phyloP scores from a whole-genome alignment of 2,797 vertebrate species.

The Eulemur mongoz region DNA sequence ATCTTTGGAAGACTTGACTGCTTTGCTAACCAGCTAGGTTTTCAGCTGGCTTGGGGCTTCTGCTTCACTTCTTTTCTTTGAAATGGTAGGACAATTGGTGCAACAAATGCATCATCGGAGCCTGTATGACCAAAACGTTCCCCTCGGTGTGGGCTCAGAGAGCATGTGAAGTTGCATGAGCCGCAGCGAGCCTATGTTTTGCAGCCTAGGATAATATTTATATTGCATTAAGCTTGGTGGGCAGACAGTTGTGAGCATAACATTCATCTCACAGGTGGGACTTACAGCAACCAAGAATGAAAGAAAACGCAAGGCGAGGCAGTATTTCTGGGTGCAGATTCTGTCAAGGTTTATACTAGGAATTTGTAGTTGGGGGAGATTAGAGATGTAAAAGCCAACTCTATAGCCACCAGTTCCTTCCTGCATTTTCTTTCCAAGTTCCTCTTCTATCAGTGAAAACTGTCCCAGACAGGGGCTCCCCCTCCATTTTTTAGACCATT shows the following conservation, averaged over 20 bases:
- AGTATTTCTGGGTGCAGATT: not conserved
- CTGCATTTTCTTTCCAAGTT: not conserved
- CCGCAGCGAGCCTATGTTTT: not conserved
- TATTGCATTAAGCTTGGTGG: not conserved
- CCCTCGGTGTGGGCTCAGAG: not conserved
- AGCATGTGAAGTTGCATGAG: not conserved
- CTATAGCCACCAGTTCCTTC: not conserved
- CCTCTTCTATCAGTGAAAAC: not conserved
- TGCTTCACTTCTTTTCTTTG: not conserved
- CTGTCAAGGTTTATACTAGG: not conserved
- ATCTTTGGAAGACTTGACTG: not conserved
- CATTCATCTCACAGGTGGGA: not conserved
- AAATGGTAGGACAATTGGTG: not conserved
- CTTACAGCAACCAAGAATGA: conserved; percentile 8
- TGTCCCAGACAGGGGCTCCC: too few relatives aligned
- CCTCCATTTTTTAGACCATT: not conserved
- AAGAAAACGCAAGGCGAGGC: not conserved
- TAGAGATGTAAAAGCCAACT: not conserved
- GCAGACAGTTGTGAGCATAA: conserved; percentile 16
- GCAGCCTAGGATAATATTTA: not conserved
- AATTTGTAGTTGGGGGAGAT: not conserved
- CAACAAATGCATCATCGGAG: not conserved
- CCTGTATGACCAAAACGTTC: not conserved
- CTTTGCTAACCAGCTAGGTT: not conserved
- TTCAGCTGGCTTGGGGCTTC: not conserved